Conservation (phyloP, 2,797 vertebrate species). For the Arrhamphus sclerolepis region DNA sequence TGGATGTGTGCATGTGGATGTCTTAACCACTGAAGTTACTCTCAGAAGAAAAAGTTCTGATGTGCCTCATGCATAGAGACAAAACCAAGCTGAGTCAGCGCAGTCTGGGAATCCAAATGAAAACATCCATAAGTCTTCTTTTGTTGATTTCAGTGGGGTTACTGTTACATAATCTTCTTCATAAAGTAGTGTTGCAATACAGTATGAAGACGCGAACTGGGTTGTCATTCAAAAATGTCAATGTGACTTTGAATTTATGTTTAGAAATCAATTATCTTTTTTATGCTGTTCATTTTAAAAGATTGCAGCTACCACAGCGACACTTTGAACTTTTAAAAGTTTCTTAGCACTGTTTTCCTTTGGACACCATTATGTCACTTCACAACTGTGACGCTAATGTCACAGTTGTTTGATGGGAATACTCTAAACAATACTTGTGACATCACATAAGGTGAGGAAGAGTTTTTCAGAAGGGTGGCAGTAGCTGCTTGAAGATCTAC, state of each 20-base stretch:
- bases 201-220: not conserved
- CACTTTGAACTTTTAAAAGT: not conserved
- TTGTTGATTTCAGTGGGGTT: not conserved
- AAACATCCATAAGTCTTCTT: not conserved
- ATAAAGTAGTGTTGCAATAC: not conserved
- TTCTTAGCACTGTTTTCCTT: not conserved
- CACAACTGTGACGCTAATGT: not conserved
- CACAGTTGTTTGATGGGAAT: no score
- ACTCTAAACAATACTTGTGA: no score
- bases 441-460: no score
- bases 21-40: constrained; percentile 18
- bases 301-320: not conserved
- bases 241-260: not conserved
- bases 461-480: not conserved
- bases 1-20: constrained; percentile 17
- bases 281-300: not conserved
- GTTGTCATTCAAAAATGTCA: not conserved
- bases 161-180: constrained; percentile 4
- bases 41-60: constrained; percentile 11
- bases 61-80: constrained; percentile 9
- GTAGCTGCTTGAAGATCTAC: not conserved
- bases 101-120: constrained; percentile 5
- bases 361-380: not conserved
- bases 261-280: not conserved
- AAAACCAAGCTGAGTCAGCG: constrained; percentile 2